Evolutionary conservation across 2,888 invertebrate species (phyloP).

Genomic region (Machimus atricapillus): DNA sequence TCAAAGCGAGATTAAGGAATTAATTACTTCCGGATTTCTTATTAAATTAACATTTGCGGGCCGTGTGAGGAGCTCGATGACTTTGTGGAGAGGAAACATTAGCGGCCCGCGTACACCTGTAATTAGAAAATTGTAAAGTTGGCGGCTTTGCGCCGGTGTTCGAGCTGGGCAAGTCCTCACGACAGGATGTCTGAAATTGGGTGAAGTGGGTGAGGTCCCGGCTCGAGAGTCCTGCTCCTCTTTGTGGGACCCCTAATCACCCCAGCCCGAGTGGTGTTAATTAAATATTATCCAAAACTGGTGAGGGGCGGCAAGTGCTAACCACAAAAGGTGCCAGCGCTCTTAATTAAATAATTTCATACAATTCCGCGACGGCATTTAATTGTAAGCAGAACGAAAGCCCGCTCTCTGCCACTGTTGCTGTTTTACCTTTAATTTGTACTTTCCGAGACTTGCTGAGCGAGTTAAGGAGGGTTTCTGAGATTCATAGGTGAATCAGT

Average conservation of each 20-base stretch:
- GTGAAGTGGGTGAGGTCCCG: conserved; percentile 45
- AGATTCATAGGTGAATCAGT: background rate
- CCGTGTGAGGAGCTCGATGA: conserved; percentile 5
- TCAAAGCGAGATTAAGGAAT: conserved; percentile 57
- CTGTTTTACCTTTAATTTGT: background rate
- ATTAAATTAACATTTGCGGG: conserved; percentile 59
- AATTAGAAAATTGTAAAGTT: conserved; percentile 47
- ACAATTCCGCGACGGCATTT: background rate
- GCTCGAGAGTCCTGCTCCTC: background rate
- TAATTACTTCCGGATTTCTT: conserved; percentile 59
- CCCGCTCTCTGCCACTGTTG: background rate
- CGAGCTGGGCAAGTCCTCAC: conserved; percentile 40
- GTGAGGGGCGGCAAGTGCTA: conserved; percentile 1
- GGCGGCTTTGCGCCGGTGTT: conserved; percentile 23
- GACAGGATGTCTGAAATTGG: conserved; percentile 47
- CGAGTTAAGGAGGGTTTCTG: background rate
- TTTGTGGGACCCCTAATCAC: conserved; percentile 16
- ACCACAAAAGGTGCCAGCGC: conserved; percentile 2
- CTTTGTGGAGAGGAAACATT: conserved; percentile 41
- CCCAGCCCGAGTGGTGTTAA: conserved; percentile 24
- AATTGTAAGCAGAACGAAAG: background rate
- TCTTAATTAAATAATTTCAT: conserved; percentile 37
- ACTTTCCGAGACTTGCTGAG: background rate
- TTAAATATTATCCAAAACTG: conserved; percentile 32
- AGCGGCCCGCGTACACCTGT: conserved; percentile 30